phyloP scores from a whole-genome alignment of 2,888 invertebrate species.

The Lochmaea capreae region DNA sequence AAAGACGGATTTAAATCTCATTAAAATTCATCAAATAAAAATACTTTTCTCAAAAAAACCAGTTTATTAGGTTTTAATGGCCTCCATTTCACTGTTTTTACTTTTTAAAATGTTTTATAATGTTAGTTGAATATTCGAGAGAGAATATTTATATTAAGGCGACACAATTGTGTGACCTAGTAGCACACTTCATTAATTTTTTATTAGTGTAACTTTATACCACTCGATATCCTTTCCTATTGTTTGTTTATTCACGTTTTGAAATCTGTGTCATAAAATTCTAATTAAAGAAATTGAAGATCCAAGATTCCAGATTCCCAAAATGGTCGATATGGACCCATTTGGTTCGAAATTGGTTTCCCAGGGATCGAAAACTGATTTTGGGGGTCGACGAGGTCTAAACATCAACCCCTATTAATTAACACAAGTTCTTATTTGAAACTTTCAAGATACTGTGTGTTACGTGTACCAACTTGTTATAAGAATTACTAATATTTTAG shows the following conservation, averaged over 20 bases:
- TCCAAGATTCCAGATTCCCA: neutral
- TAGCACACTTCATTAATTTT: conserved; percentile 34
- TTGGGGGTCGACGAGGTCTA: no score
- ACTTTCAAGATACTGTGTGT: no score
- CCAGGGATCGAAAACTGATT: no score
- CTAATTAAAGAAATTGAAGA: no score
- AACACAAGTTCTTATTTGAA: no score
- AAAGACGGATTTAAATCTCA: neutral
- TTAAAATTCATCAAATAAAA: conserved; percentile 3
- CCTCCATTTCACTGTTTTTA: conserved; percentile 3
- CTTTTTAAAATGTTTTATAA: neutral
- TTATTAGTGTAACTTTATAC: neutral
- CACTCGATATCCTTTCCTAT: neutral
- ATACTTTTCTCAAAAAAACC: neutral
- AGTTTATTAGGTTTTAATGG: conserved; percentile 12
- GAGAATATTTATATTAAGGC: conserved; percentile 25
- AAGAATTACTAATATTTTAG: neutral
- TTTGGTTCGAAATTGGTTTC: no score
- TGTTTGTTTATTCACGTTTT: conserved; percentile 3
- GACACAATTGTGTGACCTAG: conserved; percentile 35
- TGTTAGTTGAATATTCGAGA: conserved; percentile 12
- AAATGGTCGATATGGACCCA: no score
- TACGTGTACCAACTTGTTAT: no score
- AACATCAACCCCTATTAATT: no score
- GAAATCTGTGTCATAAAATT: neutral